Base-by-base conservation (phyloP, 1,140 invertebrate species). In the Prorops nasuta region DNA sequence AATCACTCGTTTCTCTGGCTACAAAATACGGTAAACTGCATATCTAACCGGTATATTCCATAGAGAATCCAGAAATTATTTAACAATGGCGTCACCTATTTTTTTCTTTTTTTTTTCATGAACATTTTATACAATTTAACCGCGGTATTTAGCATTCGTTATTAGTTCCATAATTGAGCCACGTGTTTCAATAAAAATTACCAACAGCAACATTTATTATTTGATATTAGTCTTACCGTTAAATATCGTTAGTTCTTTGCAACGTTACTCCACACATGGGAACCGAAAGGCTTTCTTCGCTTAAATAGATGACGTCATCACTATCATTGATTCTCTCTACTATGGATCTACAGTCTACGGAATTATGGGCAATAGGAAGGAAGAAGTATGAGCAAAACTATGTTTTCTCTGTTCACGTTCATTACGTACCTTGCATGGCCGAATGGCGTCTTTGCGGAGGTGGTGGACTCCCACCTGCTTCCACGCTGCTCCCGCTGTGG, bases 401-500 rank as follows among this genome's bases (percentile, higher is more conserved):
- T n/a, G n/a, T 28, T 28, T 28, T 28, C 24, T 4, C 10, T 28
- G 4, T 28, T 28, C 4, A 28, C 24, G 24, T 28, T 28, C 10
- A 50, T 47, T 67, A 78, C 74, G 54, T 76, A 77, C 74, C 76
- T 73, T 81, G 80, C 72, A 81, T 79, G 54, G 75, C 73, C 24
- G 79, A 81, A 60, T 81, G 79, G 54, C 79, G 74, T 69, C 80
- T 72, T 65, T 71, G 77, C 38, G 66, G 73, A 62, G 69, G 76
- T 49, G 71, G 74, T 66, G 78, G 76, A 63, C 74, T 76, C 44
- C 77, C 72, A 60, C 74, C 76, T 48, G 74, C 77, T 61, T 82
- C 82, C 12, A 81, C 76, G 50, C 83, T 85, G 74, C 82, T 84
- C 60, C 81, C 83, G 52, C 83, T 83, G 64, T 85, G 82, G 63